Conservation (phyloP, 2,888 invertebrate genomes). For the Dynastes grantii region DNA sequence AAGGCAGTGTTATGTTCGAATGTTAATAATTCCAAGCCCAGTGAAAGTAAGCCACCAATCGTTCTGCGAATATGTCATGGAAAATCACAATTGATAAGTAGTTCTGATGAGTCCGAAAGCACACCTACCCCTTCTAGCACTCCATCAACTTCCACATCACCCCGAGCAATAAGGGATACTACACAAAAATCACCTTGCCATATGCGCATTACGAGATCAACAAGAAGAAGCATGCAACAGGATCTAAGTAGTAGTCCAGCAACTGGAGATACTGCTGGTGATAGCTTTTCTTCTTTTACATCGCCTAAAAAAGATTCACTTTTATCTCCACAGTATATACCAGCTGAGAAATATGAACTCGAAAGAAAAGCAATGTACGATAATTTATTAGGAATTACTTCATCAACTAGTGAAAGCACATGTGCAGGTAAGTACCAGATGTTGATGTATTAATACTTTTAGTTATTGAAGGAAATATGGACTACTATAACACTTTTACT, state of each 20-base stretch:
- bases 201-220: slow-evolving; percentile 69
- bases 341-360: slow-evolving; percentile 70
- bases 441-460: no score
- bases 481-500: no score
- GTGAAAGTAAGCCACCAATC: slow-evolving; percentile 79
- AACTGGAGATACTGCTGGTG: slow-evolving; percentile 64
- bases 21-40: slow-evolving; percentile 63
- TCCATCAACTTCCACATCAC: slow-evolving; percentile 72
- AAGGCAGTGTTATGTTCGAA: slow-evolving; percentile 66
- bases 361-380: slow-evolving; percentile 70
- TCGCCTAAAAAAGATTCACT: slow-evolving; percentile 67
- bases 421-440: background rate
- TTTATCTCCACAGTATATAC: slow-evolving; percentile 69
- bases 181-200: slow-evolving; percentile 59
- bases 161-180: slow-evolving; percentile 65
- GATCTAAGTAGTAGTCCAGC: slow-evolving; percentile 68
- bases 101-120: slow-evolving; percentile 69
- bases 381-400: slow-evolving; percentile 66
- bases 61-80: slow-evolving; percentile 90
- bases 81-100: slow-evolving; percentile 73
- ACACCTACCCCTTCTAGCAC: slow-evolving; percentile 74
- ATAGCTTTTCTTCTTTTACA: slow-evolving; percentile 64
- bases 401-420: slow-evolving; percentile 49
- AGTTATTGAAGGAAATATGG: no score
- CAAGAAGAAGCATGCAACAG: slow-evolving; percentile 69